These are phyloP conservation scores for Blastomussa wellsi DNA, from an alignment of 92 coral and sea anemone species.

Conservation along the genomic window DNA sequence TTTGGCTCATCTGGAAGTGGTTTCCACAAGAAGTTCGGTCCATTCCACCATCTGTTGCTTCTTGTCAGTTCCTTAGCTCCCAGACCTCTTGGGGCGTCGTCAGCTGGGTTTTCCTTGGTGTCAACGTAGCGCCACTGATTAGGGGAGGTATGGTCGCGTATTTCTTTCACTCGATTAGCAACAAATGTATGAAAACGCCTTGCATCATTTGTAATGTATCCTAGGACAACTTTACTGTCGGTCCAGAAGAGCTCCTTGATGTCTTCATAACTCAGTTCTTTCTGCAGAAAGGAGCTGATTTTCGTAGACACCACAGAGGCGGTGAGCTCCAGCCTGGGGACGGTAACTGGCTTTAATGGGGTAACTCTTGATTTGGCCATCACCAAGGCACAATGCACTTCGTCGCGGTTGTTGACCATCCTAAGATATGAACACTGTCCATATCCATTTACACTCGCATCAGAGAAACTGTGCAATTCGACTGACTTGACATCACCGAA, in stretches of 20 bases:
- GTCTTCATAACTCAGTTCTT: slow-evolving; percentile 16
- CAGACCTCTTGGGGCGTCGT: slow-evolving; percentile 11
- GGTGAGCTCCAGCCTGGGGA: slow-evolving; percentile 32
- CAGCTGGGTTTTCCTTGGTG: too few species aligned
- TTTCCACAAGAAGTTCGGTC: slow-evolving; percentile 15
- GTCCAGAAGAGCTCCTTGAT: slow-evolving; percentile 23
- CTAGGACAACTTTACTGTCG: slow-evolving; percentile 34
- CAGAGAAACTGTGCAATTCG: slow-evolving; percentile 17
- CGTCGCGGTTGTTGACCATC: not conserved
- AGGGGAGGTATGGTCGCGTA: slow-evolving; percentile 24
- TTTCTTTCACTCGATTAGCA: slow-evolving; percentile 14
- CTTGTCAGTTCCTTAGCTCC: slow-evolving; percentile 4
- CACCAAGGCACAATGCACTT: slow-evolving; percentile 10
- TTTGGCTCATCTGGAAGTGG: not conserved
- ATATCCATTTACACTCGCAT: slow-evolving; percentile 23
- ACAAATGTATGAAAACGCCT: too few species aligned
- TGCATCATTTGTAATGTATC: slow-evolving; percentile 15
- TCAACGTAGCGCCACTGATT: slow-evolving; percentile 31
- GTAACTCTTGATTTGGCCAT: slow-evolving; percentile 22
- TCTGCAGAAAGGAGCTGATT: slow-evolving; percentile 20
- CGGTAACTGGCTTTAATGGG: slow-evolving; percentile 10
- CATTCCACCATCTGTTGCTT: slow-evolving; percentile 23
- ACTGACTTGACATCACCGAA: slow-evolving; percentile 7
- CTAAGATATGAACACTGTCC: slow-evolving; percentile 33
- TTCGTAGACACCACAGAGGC: slow-evolving; percentile 30